phyloP scores from a whole-genome alignment of 1,140 invertebrate genomes.

The Dendrolimus kikuchii region DNA sequence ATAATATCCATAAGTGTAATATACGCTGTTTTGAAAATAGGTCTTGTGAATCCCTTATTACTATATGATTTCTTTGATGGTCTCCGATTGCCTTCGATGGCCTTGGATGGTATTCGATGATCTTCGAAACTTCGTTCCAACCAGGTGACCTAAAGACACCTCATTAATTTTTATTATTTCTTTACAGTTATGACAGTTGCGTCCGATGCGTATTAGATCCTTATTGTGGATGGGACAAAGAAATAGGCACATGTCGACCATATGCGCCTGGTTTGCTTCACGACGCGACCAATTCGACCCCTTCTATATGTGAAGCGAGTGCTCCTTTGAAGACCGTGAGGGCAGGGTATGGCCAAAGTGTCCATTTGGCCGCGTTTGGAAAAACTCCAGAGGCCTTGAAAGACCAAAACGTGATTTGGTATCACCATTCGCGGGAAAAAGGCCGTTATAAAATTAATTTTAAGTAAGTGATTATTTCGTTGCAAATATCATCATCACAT shows the following conservation, averaged over 20 bases:
- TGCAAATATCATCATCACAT: background rate
- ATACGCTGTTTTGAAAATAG: too few relatives aligned
- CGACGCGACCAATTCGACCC: constrained; percentile 82
- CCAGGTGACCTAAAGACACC: too few relatives aligned
- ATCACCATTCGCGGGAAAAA: constrained; percentile 81
- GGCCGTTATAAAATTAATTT: constrained; percentile 73
- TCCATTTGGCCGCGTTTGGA: constrained; percentile 82
- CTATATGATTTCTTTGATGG: too few relatives aligned
- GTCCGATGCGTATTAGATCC: constrained; percentile 85
- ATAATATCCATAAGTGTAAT: too few relatives aligned
- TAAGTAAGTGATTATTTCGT: constrained; percentile 41
- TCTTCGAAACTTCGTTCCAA: too few relatives aligned
- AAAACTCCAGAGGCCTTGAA: constrained; percentile 79
- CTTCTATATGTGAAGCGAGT: constrained; percentile 80
- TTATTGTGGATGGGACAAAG: constrained; percentile 89
- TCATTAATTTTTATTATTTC: background rate
- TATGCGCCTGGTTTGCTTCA: constrained; percentile 79
- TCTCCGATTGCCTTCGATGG: too few relatives aligned
- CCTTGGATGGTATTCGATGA: too few relatives aligned
- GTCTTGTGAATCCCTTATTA: too few relatives aligned
- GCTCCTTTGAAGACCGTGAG: constrained; percentile 79
- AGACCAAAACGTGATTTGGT: constrained; percentile 78
- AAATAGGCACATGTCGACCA: constrained; percentile 80
- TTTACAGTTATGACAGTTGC: constrained; percentile 81
- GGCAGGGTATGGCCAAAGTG: constrained; percentile 83